Evolutionary conservation across 2,113 vertebrate genomes (phyloP).

Genomic region (Lamprologus tigripictilis): DNA sequence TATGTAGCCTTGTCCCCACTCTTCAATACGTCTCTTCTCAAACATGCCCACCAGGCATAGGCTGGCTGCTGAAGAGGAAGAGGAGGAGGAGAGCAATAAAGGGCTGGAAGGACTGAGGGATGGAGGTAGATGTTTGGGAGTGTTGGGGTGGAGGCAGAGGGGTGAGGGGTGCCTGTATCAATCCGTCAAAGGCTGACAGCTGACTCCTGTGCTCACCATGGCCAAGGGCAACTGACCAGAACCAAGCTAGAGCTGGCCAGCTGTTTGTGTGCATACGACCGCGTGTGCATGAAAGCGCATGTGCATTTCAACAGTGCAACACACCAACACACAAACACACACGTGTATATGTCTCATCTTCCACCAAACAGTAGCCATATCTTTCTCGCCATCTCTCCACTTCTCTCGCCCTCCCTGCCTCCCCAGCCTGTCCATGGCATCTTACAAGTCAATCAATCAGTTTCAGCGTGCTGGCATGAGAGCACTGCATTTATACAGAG

Average conservation of each 20-base stretch:
- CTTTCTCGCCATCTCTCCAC: slow-evolving; percentile 35
- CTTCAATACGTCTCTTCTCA: slow-evolving; percentile 56
- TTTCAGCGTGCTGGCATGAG: slow-evolving; percentile 61
- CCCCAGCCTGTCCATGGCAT: slow-evolving; percentile 70
- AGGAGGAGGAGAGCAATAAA: background rate
- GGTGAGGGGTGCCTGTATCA: slow-evolving; percentile 81
- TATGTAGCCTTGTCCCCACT: slow-evolving; percentile 27
- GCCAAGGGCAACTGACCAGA: slow-evolving; percentile 82
- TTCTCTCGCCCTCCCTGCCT: slow-evolving; percentile 26
- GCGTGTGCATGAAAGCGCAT: background rate
- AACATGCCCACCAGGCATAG: slow-evolving; percentile 84
- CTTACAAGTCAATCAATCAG: slow-evolving; percentile 81
- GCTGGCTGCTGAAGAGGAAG: slow-evolving; percentile 55
- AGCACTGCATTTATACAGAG: slow-evolving; percentile 74
- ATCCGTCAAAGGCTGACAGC: slow-evolving; percentile 90
- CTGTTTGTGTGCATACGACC: slow-evolving; percentile 24
- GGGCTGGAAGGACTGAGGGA: slow-evolving; percentile 28
- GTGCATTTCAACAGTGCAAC: background rate
- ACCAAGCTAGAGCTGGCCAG: slow-evolving; percentile 64
- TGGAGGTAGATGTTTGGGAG: slow-evolving; percentile 62
- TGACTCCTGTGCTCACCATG: slow-evolving; percentile 76
- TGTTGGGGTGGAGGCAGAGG: slow-evolving; percentile 52
- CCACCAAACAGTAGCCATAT: slow-evolving; percentile 37
- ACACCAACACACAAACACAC: background rate
- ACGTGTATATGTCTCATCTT: slow-evolving; percentile 13